Evolutionary conservation across 2,888 invertebrate species (phyloP).

Genomic region (Acrocera orbiculus): DNA sequence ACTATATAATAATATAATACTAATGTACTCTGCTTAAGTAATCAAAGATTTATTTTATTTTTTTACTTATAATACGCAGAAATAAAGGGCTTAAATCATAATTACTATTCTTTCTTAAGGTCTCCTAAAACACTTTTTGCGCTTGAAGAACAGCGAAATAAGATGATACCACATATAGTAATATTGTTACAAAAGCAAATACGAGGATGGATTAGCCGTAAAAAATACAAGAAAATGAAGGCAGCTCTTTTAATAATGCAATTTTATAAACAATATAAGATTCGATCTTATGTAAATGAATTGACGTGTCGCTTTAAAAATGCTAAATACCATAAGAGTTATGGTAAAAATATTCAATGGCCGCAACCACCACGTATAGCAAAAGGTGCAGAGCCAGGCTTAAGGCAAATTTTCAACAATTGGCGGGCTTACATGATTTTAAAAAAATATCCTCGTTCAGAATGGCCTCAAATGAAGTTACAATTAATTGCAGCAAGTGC

Average conservation of each 20-base stretch:
- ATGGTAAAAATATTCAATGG: conserved; percentile 66
- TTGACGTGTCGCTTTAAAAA: conserved; percentile 45
- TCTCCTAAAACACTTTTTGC: conserved; percentile 79
- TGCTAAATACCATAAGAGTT: conserved; percentile 49
- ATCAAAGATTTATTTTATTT: too few relatives aligned
- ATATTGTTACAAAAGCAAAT: conserved; percentile 90
- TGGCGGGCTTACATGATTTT: conserved; percentile 84
- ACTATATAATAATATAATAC: too few relatives aligned
- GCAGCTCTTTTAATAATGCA: conserved; percentile 69
- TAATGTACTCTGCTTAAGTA: too few relatives aligned
- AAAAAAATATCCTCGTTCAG: conserved; percentile 56
- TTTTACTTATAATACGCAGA: too few relatives aligned
- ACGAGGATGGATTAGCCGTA: conserved; percentile 64
- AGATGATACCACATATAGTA: conserved; percentile 79
- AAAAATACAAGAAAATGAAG: conserved; percentile 65
- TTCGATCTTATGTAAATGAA: conserved; percentile 49
- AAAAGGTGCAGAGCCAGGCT: conserved; percentile 39
- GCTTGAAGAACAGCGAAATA: conserved; percentile 71
- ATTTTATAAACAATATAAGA: conserved; percentile 58
- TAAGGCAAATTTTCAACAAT: conserved; percentile 47
- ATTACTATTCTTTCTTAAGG: too few relatives aligned
- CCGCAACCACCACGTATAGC: conserved; percentile 58
- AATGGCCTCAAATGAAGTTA: conserved; percentile 74
- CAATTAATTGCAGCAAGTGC: conserved; percentile 63
- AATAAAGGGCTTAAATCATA: too few relatives aligned